Evolutionary conservation across 2,113 vertebrate species (phyloP).

Genomic region (Cyphomyrus plagiostoma): DNA sequence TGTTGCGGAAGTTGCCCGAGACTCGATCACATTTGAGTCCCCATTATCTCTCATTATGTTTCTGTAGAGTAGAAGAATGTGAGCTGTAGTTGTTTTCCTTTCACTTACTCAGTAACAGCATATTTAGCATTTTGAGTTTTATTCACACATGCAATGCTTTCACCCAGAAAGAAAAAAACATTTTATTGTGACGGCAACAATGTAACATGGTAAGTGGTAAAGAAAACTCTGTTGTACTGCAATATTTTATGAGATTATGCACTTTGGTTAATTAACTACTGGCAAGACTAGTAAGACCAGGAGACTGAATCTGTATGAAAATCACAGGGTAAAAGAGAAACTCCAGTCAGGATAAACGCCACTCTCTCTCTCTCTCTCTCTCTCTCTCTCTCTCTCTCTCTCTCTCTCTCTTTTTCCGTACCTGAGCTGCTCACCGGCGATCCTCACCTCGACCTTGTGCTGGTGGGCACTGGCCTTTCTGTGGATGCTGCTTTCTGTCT

Average conservation of each 20-base stretch:
- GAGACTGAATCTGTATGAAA: not conserved
- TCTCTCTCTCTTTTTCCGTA: constrained; percentile 38
- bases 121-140: not conserved
- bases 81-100: not conserved
- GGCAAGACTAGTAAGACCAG: not conserved
- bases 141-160: not conserved
- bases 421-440: constrained; percentile 81
- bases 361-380: not conserved
- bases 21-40: not conserved
- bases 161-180: not conserved
- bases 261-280: not conserved
- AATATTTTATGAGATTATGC: not conserved
- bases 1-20: not conserved
- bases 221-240: not conserved
- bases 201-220: not conserved
- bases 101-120: not conserved
- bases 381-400: not conserved
- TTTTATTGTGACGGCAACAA: not conserved
- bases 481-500: constrained; percentile 49
- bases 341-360: not conserved
- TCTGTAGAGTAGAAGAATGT: not conserved
- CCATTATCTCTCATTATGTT: not conserved
- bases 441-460: constrained; percentile 73
- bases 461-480: constrained; percentile 62
- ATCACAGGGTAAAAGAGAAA: not conserved